Percentiles rank a stretch among this genome's conserved stretches.
phyloP scores from a whole-genome alignment of 64 coral and sea anemone genomes.

The Stylophora pistillata region DNA sequence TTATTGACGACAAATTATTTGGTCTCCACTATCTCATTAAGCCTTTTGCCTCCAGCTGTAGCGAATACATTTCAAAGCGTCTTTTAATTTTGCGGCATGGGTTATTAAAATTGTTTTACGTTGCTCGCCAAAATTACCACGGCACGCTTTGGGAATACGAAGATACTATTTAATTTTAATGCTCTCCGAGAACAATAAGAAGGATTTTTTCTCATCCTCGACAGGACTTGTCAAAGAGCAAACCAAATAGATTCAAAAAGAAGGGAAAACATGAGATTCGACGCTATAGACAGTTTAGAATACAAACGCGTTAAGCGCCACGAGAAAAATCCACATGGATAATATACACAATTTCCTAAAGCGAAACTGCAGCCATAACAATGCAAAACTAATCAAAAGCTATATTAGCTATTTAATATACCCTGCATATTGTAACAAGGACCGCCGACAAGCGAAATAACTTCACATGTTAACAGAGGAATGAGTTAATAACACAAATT shows the following conservation, averaged over 20 bases:
- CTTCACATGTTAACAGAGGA: constrained; percentile 40
- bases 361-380: constrained; percentile 39
- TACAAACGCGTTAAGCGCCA: neutral
- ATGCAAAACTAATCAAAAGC: constrained; percentile 48
- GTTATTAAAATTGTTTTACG: constrained; percentile 14
- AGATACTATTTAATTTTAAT: constrained; percentile 36
- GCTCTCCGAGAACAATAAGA: neutral
- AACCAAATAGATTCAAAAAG: constrained; percentile 30
- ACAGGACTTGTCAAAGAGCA: constrained; percentile 20
- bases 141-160: neutral
- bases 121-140: constrained; percentile 14
- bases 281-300: neutral
- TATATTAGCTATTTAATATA: constrained; percentile 45
- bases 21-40: constrained; percentile 37
- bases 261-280: constrained; percentile 15
- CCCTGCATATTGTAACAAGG: neutral
- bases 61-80: neutral
- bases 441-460: constrained; percentile 46
- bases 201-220: neutral
- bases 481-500: constrained; percentile 18
- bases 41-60: constrained; percentile 33
- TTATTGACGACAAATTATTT: constrained; percentile 44
- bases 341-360: constrained; percentile 11
- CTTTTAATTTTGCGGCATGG: constrained; percentile 34
- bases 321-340: constrained; percentile 40